phyloP scores from a whole-genome alignment of 2,113 vertebrate species.

The Notothenia rossii region DNA sequence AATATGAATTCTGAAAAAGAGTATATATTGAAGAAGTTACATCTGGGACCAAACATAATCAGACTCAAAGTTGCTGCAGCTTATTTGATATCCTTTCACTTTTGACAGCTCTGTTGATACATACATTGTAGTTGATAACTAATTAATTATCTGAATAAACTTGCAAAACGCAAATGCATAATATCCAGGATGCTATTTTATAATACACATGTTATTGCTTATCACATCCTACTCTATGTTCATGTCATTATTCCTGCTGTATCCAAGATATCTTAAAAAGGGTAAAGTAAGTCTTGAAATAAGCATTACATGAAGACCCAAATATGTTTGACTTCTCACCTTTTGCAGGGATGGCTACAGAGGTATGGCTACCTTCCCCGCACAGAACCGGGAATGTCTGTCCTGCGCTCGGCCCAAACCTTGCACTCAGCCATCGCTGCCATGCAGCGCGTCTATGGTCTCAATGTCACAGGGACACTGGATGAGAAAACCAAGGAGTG shows the following conservation, averaged over 20 bases:
- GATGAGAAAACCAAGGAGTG: slow-evolving; percentile 92
- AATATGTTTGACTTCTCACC: not conserved
- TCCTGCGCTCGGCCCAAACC: slow-evolving; percentile 88
- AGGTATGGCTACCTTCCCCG: slow-evolving; percentile 91
- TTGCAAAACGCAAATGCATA: not conserved
- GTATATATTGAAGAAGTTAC: not conserved
- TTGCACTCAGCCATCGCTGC: slow-evolving; percentile 91
- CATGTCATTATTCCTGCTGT: not conserved
- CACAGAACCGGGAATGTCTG: slow-evolving; percentile 88
- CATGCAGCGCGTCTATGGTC: slow-evolving; percentile 93
- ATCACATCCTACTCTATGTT: not conserved
- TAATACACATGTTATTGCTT: not conserved
- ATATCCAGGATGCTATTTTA: not conserved
- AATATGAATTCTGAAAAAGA: not conserved
- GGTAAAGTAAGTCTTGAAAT: slow-evolving; percentile 1
- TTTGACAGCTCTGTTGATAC: not conserved
- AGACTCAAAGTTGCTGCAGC: slow-evolving; percentile 13
- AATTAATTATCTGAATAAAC: not conserved
- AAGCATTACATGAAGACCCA: not conserved
- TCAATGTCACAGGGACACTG: slow-evolving; percentile 92
- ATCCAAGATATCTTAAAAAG: not conserved
- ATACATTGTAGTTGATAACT: slow-evolving; percentile 1
- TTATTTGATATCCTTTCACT: not conserved
- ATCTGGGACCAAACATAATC: slow-evolving; percentile 10
- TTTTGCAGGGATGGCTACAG: slow-evolving; percentile 90